Conservation (phyloP, 2,113 vertebrate species). For the Noturus placidus region DNA sequence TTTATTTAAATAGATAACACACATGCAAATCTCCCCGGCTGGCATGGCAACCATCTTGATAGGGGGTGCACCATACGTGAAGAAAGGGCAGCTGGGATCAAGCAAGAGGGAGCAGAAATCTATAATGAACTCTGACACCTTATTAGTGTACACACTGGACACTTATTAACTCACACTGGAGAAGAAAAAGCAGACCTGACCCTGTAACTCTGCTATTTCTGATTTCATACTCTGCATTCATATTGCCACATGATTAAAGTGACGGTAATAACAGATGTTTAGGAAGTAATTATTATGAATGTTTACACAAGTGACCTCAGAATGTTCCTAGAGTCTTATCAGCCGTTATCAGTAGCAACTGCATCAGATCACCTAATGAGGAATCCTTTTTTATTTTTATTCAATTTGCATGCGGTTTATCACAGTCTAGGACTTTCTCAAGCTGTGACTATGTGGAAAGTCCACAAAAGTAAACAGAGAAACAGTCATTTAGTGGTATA, state of each 20-base stretch:
- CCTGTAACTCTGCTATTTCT: slow-evolving; percentile 17
- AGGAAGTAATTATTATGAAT: slow-evolving; percentile 10
- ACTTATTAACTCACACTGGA: slow-evolving; percentile 81
- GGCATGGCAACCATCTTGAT: slow-evolving; percentile 91
- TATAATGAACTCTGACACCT: slow-evolving; percentile 80
- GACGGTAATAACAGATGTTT: slow-evolving; percentile 34
- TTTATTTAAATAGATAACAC: slow-evolving; percentile 97
- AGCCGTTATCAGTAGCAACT: not conserved
- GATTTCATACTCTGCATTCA: slow-evolving; percentile 31
- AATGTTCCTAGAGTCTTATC: not conserved
- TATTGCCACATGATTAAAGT: slow-evolving; percentile 11
- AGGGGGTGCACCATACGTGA: slow-evolving; percentile 88
- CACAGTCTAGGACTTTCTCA: not conserved
- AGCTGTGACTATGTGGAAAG: not conserved
- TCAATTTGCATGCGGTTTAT: not conserved
- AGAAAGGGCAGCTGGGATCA: slow-evolving; percentile 80
- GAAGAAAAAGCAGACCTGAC: slow-evolving; percentile 36
- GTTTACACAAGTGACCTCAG: slow-evolving; percentile 16
- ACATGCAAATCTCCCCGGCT: slow-evolving; percentile 89
- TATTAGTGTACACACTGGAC: slow-evolving; percentile 79
- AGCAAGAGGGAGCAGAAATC: slow-evolving; percentile 66
- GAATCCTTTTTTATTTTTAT: slow-evolving; percentile 5
- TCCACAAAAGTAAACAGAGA: slow-evolving; percentile 4
- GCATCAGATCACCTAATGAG: not conserved
- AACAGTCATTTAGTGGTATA: not conserved